Evolutionary conservation across 2,888 invertebrate species (phyloP).

Genomic region (Agrypnus murinus): DNA sequence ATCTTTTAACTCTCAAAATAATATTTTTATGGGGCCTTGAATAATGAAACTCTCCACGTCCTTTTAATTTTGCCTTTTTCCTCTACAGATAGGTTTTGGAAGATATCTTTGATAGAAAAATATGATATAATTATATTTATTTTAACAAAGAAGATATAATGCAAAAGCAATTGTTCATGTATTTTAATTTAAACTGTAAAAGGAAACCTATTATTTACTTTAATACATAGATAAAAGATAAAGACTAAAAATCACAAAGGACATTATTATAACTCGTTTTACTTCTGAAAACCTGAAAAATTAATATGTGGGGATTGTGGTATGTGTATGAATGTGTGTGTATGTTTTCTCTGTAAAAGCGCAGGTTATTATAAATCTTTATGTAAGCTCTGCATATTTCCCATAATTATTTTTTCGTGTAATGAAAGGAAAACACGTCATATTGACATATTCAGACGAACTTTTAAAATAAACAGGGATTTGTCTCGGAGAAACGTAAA

Average conservation of each 20-base stretch:
- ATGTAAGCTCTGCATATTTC: slow-evolving; percentile 16
- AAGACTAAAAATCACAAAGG: slow-evolving; percentile 13
- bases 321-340: neutral
- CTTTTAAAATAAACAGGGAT: slow-evolving; percentile 53
- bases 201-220: too few species aligned
- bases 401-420: slow-evolving; percentile 49
- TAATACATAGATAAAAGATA: neutral
- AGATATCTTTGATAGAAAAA: too few species aligned
- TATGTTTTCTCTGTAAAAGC: slow-evolving; percentile 4
- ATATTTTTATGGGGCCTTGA: too few species aligned
- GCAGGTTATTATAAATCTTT: neutral
- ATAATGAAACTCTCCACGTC: too few species aligned
- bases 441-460: slow-evolving; percentile 55
- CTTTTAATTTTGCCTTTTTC: too few species aligned
- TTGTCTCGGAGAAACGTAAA: slow-evolving; percentile 59
- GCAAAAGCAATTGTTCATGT: too few species aligned
- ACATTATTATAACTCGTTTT: neutral
- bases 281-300: neutral
- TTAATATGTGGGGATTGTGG: slow-evolving; percentile 3
- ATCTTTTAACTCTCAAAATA: too few species aligned
- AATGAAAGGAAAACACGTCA: slow-evolving; percentile 59
- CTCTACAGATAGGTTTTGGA: too few species aligned
- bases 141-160: too few species aligned
- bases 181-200: too few species aligned
- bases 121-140: too few species aligned